phyloP scores from a whole-genome alignment of 2,888 invertebrate species.

The Drosophila fulvimacula region DNA sequence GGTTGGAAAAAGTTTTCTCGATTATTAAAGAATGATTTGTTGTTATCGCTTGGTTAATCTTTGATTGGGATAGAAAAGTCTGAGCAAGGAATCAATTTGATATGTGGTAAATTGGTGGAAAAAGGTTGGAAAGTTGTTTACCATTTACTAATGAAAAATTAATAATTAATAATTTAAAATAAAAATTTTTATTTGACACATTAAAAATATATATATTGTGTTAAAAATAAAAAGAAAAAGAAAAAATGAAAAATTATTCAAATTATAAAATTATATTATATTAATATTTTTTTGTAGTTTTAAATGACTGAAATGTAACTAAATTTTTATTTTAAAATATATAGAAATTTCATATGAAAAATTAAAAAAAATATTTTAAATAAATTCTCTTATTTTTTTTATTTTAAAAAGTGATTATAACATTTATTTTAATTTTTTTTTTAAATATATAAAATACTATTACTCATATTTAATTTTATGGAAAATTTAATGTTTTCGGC shows the following conservation, averaged over 20 bases:
- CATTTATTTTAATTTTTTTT: neutral
- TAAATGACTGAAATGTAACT: neutral
- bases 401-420: too few species aligned
- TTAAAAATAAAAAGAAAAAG: too few species aligned
- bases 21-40: constrained; percentile 9
- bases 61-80: neutral
- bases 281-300: too few species aligned
- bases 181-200: too few species aligned
- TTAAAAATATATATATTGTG: too few species aligned
- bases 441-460: neutral
- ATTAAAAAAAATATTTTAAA: too few species aligned
- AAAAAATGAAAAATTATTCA: too few species aligned
- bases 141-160: neutral
- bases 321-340: neutral
- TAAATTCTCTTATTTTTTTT: too few species aligned
- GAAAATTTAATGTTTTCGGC: neutral
- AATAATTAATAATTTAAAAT: neutral
- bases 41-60: constrained; percentile 9
- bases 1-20: constrained; percentile 6
- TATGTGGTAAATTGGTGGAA: neutral
- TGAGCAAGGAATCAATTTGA: constrained; percentile 5
- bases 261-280: too few species aligned
- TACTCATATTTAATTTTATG: neutral
- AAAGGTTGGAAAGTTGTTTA: too few species aligned
- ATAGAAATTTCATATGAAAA: too few species aligned